These are phyloP conservation scores for Stichopus horrens DNA, from an alignment of 53 echinoderm and acorn worm species.

Conservation along the genomic window DNA sequence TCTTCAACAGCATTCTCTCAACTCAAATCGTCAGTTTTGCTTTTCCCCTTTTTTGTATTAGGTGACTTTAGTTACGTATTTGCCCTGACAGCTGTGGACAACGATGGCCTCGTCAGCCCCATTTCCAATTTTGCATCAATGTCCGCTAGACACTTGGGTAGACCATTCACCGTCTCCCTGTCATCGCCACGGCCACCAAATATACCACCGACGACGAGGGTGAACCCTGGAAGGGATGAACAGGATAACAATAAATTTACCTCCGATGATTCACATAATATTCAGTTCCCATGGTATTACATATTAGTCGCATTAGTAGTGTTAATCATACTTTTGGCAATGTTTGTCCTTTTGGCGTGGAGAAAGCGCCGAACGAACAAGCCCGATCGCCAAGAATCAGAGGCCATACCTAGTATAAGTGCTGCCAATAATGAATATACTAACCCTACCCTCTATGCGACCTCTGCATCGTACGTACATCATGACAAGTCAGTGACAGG, in stretches of 20 bases:
- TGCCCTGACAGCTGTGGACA: slow-evolving; percentile 24
- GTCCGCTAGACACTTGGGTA: not conserved
- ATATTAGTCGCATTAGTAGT: not conserved
- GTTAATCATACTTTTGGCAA: not conserved
- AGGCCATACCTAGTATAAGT: not conserved
- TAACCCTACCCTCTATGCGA: not conserved
- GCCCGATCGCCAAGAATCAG: not conserved
- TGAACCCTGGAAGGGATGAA: not conserved
- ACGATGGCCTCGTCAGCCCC: slow-evolving; percentile 4
- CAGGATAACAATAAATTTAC: not conserved
- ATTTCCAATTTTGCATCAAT: slow-evolving; percentile 42
- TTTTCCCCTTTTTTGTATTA: not conserved
- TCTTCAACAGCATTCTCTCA: no score
- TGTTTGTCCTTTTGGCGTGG: slow-evolving; percentile 9
- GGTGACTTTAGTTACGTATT: slow-evolving; percentile 46
- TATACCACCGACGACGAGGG: not conserved
- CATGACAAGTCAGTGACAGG: not conserved
- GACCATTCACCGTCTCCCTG: not conserved
- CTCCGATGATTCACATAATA: not conserved
- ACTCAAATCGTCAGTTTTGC: no score
- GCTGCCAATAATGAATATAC: not conserved
- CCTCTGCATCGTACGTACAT: not conserved
- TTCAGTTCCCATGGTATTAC: slow-evolving; percentile 11
- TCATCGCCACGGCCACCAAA: not conserved
- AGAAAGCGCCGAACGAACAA: not conserved